phyloP scores from a whole-genome alignment of 2,888 invertebrate species.

The Leucozona laternaria region DNA sequence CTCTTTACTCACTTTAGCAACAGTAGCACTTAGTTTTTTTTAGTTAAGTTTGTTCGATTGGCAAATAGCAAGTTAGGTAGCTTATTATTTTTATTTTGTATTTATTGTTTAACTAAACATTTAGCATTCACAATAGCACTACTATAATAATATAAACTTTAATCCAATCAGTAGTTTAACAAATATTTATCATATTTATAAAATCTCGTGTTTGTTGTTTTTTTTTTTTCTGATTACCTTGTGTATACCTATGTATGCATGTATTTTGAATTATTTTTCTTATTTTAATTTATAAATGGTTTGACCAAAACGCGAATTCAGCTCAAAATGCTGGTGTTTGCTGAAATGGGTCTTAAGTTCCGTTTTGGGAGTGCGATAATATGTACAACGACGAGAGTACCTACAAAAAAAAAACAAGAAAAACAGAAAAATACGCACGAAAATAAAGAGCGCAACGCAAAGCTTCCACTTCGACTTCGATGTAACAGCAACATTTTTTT shows the following conservation, averaged over 20 bases:
- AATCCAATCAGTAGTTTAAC: neutral
- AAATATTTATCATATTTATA: constrained; percentile 2
- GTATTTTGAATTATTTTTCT: neutral
- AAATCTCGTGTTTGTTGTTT: constrained; percentile 6
- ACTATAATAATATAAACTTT: neutral
- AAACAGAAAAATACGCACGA: constrained; percentile 5
- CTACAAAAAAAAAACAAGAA: neutral
- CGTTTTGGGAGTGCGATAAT: constrained; percentile 4
- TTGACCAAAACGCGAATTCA: neutral
- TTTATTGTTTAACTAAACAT: neutral
- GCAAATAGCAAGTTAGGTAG: neutral
- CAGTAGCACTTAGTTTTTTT: neutral
- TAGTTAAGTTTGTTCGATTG: neutral
- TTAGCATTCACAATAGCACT: constrained; percentile 5
- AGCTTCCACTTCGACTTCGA: constrained; percentile 16
- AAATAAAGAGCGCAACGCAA: constrained; percentile 10
- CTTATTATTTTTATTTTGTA: neutral
- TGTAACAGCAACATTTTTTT: constrained; percentile 7
- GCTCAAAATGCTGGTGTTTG: neutral
- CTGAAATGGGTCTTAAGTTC: constrained; percentile 8
- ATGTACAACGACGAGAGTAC: constrained; percentile 1
- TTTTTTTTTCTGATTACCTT: constrained; percentile 6
- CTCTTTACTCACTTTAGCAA: constrained; percentile 7
- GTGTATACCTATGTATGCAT: neutral
- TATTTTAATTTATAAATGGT: neutral